phyloP scores from a whole-genome alignment of 2,888 invertebrate genomes.

The Drosophila buzzatii region DNA sequence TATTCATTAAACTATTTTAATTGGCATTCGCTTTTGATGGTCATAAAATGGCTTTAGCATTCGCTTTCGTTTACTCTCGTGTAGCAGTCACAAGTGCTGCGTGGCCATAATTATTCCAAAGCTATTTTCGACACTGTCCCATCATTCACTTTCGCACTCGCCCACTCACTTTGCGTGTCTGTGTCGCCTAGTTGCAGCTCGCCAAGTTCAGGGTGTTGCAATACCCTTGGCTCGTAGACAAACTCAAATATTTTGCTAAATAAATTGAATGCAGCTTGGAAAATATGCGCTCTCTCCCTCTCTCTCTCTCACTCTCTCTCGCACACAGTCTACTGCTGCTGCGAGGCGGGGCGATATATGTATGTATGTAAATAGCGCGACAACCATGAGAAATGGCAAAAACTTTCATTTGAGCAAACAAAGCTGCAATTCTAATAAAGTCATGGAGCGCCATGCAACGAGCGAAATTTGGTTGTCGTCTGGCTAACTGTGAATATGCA shows the following conservation, averaged over 20 bases:
- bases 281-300: background rate
- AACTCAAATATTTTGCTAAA: conserved; percentile 49
- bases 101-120: background rate
- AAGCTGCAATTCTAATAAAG: conserved; percentile 53
- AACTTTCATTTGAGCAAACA: conserved; percentile 53
- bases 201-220: conserved; percentile 21
- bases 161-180: conserved; percentile 1
- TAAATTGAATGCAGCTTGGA: conserved; percentile 42
- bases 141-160: background rate
- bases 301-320: no score
- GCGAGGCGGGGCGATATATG: background rate
- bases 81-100: background rate
- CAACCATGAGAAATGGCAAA: conserved; percentile 32
- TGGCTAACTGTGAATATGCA: conserved; percentile 26
- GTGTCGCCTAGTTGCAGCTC: conserved; percentile 18
- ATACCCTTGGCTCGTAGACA: conserved; percentile 4
- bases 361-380: conserved; percentile 8
- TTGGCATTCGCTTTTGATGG: background rate
- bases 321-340: background rate
- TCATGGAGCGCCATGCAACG: conserved; percentile 25
- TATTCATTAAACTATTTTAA: background rate
- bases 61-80: background rate
- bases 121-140: background rate
- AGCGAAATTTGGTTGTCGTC: conserved; percentile 17
- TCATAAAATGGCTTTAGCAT: background rate